Evolutionary conservation across 2,888 invertebrate species (phyloP).

Genomic region (Rhamphomyia laevipes): DNA sequence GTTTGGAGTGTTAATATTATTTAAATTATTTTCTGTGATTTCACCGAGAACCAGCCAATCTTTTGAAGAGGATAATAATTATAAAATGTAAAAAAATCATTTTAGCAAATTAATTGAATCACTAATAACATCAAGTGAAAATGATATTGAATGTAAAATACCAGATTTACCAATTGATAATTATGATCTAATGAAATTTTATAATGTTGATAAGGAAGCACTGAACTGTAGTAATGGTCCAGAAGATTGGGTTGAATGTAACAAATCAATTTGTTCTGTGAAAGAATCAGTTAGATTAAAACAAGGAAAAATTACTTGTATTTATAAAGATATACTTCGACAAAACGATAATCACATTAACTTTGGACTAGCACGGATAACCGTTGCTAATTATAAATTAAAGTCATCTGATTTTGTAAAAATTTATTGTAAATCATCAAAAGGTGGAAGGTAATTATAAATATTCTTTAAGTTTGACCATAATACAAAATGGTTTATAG

Average conservation of each 20-base stretch:
- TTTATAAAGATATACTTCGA: conserved; percentile 58
- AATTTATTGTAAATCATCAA: conserved; percentile 46
- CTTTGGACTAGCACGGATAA: conserved; percentile 42
- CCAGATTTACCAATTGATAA: conserved; percentile 54
- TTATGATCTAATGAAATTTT: conserved; percentile 61
- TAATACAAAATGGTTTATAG: not conserved
- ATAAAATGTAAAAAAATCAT: too few species aligned
- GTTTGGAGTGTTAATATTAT: too few species aligned
- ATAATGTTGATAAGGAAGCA: conserved; percentile 46
- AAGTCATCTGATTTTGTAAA: conserved; percentile 59
- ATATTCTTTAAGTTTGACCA: too few species aligned
- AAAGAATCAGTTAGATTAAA: conserved; percentile 28
- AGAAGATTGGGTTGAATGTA: conserved; percentile 66
- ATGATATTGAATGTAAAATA: conserved; percentile 44
- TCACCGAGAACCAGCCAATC: too few species aligned
- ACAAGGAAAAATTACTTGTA: conserved; percentile 37
- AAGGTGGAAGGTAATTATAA: conserved; percentile 26
- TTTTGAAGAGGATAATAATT: too few species aligned
- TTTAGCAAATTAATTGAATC: conserved; percentile 39
- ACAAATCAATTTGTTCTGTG: conserved; percentile 37
- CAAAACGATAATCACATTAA: conserved; percentile 48
- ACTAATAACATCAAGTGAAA: conserved; percentile 27
- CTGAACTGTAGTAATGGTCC: conserved; percentile 51
- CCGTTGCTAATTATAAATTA: conserved; percentile 48
- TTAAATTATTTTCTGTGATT: too few species aligned